Evolutionary conservation across 2,797 vertebrate species (phyloP), one percentile per base, ranked within the genome.

Genomic region (Arremon aurantiirostris): DNA sequence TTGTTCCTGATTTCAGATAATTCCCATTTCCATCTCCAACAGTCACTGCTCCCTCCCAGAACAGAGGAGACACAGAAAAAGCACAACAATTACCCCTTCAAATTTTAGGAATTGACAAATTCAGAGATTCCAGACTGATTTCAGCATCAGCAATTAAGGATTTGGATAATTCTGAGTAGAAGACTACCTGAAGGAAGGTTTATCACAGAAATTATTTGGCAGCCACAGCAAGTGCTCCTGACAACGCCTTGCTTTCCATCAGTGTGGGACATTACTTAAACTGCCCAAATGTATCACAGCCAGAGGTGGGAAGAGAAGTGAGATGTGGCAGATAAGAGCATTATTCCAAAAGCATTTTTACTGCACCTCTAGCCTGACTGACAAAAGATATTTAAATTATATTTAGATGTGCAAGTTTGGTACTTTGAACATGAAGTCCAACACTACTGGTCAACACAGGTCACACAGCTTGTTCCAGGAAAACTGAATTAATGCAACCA

Each of bases 221-320:
- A 37, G 24, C 4, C 23, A 66, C 3, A 55, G 16, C 37, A 80
- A 69, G 16, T 14, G 28, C 21, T 65, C 18, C 20, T 22, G n/a
- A 4, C 1, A 83, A 24, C 6, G 18, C 13, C 4, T 18, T 21
- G 16, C 1, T 32, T 46, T 44, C 18, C 27, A 70, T 16, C 39
- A 30, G 2, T 7, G 41, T 28, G n/a, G 34, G 16, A 28, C 1
- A 16, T 12, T 2, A 23, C 18, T 21, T 12, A 4, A 57, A n/a
- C 23, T 22, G 37, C 14, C 72, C 39, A 55, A 66, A 69, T 3
- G 4, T 2, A 34, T 9, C 44, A 21, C 59, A 61, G 21, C 18
- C n/a, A 28, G 55, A 72, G 42, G 3, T 64, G 30, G 41, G n/a
- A 37, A 49, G n/a, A 64, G 21, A 77, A 59, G 7, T 6, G 26